A percentile compares a stretch with the other conserved stretches of the same genome.
Evolutionary conservation across 2,888 invertebrate genomes (phyloP).

Genomic region (Cerastoderma edule): DNA sequence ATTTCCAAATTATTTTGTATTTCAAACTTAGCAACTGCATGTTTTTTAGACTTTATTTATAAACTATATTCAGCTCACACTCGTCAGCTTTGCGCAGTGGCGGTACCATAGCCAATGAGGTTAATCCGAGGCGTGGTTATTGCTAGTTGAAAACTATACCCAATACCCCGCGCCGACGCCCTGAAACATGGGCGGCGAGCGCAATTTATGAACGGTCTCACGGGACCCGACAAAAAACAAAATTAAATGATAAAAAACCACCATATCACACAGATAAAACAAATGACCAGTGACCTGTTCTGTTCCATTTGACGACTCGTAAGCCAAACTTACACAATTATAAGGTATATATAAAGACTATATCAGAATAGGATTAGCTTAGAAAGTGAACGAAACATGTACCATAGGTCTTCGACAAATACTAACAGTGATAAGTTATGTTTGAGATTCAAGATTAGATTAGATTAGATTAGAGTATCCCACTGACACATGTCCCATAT

Average conservation of each 20-base stretch:
- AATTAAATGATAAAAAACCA: too few relatives aligned
- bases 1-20: too few relatives aligned
- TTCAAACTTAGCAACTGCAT: too few relatives aligned
- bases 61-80: not conserved
- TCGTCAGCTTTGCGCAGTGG: slow-evolving; percentile 76
- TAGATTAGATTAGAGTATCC: too few relatives aligned
- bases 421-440: too few relatives aligned
- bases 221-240: slow-evolving; percentile 62
- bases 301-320: too few relatives aligned
- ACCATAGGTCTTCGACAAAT: too few relatives aligned
- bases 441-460: too few relatives aligned
- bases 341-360: not conserved
- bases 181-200: slow-evolving; percentile 78
- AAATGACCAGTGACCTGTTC: not conserved
- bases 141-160: slow-evolving; percentile 84
- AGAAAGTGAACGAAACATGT: not conserved
- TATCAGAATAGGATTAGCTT: not conserved
- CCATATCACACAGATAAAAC: not conserved
- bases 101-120: slow-evolving; percentile 80
- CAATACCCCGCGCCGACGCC: slow-evolving; percentile 82
- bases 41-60: too few relatives aligned
- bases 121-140: slow-evolving; percentile 83
- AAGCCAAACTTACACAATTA: too few relatives aligned
- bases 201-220: slow-evolving; percentile 79
- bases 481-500: too few relatives aligned